phyloP scores from a whole-genome alignment of 2,888 invertebrate species.

The Galeruca laticollis region DNA sequence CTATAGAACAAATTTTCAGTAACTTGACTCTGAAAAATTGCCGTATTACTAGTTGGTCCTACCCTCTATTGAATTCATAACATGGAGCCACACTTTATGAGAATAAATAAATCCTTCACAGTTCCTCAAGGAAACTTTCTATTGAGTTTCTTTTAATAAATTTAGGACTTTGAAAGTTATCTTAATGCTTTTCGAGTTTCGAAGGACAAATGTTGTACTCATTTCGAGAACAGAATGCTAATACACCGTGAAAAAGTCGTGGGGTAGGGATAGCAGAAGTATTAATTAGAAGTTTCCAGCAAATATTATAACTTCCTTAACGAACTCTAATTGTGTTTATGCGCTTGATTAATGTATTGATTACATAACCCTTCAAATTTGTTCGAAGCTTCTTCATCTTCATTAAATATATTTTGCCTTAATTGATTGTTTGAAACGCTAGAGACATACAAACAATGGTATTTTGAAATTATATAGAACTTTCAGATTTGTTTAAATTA shows the following conservation, averaged over 20 bases:
- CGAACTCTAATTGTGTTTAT: conserved; percentile 66
- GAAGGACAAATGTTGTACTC: background rate
- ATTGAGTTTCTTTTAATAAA: no score
- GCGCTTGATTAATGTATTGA: conserved; percentile 66
- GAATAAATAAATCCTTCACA: background rate
- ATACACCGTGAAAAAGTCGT: conserved; percentile 49
- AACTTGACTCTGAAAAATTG: no score
- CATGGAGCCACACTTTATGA: background rate
- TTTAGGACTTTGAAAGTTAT: no score
- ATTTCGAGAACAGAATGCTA: conserved; percentile 52
- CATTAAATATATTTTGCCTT: conserved; percentile 50
- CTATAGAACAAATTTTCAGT: no score
- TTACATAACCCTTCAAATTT: conserved; percentile 64
- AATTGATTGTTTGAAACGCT: conserved; percentile 42
- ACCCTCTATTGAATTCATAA: background rate
- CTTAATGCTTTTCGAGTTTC: background rate
- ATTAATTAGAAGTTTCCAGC: conserved; percentile 65
- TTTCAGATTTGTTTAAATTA: no score
- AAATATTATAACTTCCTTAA: conserved; percentile 66
- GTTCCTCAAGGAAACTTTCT: no score
- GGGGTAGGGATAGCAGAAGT: conserved; percentile 50
- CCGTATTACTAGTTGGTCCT: no score
- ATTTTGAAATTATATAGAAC: no score
- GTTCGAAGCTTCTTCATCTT: conserved; percentile 52
- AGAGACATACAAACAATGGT: no score